These are phyloP conservation scores for Mola mola DNA, from an alignment of 2,113 vertebrate genomes.

Conservation along the genomic window DNA sequence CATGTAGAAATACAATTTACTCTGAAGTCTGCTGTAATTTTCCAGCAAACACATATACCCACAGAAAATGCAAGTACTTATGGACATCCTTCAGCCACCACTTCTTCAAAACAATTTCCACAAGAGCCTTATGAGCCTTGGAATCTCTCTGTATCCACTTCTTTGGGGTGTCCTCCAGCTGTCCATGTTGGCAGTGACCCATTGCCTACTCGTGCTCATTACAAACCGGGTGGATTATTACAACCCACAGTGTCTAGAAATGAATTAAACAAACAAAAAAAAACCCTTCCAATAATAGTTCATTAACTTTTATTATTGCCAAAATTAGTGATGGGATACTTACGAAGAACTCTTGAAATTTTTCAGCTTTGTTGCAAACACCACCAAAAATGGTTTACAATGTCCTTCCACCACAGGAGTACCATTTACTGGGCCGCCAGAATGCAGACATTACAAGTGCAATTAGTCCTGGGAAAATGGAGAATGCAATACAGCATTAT, in stretches of 20 bases:
- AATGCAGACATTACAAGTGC: no score
- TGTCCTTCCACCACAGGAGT: neutral
- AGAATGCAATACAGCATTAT: no score
- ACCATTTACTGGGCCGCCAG: no score
- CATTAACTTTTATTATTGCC: no score
- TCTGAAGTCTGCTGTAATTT: no score
- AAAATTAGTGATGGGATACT: neutral
- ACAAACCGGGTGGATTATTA: neutral
- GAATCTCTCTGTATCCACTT: neutral
- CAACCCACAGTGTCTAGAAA: neutral
- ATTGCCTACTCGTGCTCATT: neutral
- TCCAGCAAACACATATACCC: no score
- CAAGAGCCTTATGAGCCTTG: no score
- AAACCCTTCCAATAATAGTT: neutral
- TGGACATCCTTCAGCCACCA: no score
- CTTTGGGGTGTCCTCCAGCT: neutral
- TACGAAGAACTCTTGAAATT: neutral
- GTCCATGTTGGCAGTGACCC: neutral
- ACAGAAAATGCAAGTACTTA: no score
- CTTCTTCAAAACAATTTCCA: no score
- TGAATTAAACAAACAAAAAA: neutral
- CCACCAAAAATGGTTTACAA: constrained; percentile 4
- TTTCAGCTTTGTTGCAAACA: neutral
- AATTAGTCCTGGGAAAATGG: no score
- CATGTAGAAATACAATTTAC: no score